phyloP scores from a whole-genome alignment of 2,797 vertebrate genomes.

The Agapornis canus region DNA sequence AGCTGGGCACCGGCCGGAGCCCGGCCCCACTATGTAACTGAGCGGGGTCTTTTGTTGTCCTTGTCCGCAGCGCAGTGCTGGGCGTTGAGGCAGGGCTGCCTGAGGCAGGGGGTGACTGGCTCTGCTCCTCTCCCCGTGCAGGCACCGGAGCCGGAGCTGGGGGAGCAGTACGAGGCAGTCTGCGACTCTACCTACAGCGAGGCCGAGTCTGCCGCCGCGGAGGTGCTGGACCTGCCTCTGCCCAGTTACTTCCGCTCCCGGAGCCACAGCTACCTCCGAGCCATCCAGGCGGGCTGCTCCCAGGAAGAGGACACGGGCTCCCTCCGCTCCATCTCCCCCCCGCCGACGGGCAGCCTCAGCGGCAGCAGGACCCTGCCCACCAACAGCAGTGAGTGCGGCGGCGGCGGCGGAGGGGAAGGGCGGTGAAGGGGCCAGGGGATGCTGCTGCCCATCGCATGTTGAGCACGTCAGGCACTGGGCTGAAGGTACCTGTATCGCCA shows the following conservation, averaged over 20 bases:
- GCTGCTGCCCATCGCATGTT: accelerated
- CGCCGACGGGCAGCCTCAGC: conserved; percentile 86
- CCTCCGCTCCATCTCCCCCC: conserved; percentile 92
- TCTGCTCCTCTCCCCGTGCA: conserved; percentile 70
- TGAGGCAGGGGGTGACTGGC: neutral
- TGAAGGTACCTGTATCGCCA: neutral
- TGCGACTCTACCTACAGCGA: conserved; percentile 91
- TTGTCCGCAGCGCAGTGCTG: neutral
- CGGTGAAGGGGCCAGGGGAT: neutral
- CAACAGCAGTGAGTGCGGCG: conserved; percentile 90
- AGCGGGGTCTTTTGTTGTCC: conserved; percentile 44
- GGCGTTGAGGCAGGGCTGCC: neutral
- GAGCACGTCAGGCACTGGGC: accelerated
- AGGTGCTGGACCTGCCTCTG: conserved; percentile 91
- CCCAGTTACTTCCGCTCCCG: conserved; percentile 97
- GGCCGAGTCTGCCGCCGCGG: conserved; percentile 84
- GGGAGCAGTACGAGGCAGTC: conserved; percentile 88
- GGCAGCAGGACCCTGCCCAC: conserved; percentile 88
- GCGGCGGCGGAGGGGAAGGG: neutral
- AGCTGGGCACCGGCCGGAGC: neutral
- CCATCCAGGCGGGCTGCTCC: conserved; percentile 98
- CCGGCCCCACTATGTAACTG: neutral
- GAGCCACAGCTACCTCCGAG: conserved; percentile 98
- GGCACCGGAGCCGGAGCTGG: conserved; percentile 88
- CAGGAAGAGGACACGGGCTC: conserved; percentile 95